phyloP scores from a whole-genome alignment of 2,888 invertebrate species.

The Andricus quercusramuli region DNA sequence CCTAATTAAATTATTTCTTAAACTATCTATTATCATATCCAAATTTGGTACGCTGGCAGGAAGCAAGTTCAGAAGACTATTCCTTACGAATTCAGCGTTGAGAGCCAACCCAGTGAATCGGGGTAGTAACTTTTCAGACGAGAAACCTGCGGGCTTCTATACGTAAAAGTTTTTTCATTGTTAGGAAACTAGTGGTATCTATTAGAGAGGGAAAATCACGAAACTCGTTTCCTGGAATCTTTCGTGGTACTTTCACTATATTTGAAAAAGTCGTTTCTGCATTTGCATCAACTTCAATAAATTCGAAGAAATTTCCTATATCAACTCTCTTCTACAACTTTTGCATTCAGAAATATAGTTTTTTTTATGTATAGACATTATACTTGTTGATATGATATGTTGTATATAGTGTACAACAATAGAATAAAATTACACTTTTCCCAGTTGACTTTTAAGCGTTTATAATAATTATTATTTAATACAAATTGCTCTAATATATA shows the following conservation, averaged over 20 bases:
- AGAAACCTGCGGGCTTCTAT: constrained; percentile 34
- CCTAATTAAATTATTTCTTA: neutral
- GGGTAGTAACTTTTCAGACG: constrained; percentile 35
- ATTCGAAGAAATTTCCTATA: neutral
- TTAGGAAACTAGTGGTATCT: constrained; percentile 22
- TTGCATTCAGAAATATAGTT: neutral
- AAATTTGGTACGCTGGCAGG: constrained; percentile 19
- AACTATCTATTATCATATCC: constrained; percentile 9
- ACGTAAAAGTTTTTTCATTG: constrained; percentile 28
- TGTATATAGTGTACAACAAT: no score
- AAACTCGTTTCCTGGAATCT: constrained; percentile 36
- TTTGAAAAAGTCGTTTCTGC: neutral
- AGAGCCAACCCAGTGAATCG: constrained; percentile 32
- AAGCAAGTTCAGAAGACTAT: constrained; percentile 6
- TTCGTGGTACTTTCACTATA: constrained; percentile 23
- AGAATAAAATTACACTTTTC: no score
- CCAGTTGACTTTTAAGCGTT: no score
- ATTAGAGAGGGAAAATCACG: constrained; percentile 27
- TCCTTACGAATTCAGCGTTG: constrained; percentile 25
- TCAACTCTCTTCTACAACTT: neutral
- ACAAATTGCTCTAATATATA: no score
- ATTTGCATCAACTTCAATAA: constrained; percentile 1
- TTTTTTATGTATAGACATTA: no score
- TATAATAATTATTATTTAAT: no score
- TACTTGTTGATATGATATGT: no score